Base-by-base conservation (phyloP, 2,888 invertebrate species). In the Pollenia amentaria region DNA sequence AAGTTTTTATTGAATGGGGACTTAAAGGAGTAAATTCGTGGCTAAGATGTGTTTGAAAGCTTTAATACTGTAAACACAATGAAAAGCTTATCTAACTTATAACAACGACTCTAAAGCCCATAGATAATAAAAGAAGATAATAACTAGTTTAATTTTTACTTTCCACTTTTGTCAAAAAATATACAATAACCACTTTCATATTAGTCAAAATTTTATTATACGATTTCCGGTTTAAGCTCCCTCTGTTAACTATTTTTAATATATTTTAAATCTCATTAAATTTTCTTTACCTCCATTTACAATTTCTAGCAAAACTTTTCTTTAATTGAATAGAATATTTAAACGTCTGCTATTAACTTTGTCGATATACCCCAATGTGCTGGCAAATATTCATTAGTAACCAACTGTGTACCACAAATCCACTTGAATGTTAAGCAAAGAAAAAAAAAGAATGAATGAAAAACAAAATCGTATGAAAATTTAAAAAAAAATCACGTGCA, bases 341-440 rank as follows among this genome's bases (percentile, higher is more conserved):
- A 67, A 60, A 72, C 51, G 70, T n/a, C 53, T 73, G 75, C 14
- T 16, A 48, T 57, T 65, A 44, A 42, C 14, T 29, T 12, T 21
- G 21, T 11, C 11, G 1, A 16, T 46, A 14, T 46, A 1, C 21
- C 53, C 38, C 60, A 40, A 40, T 62, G 46, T 55, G 53, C 57
- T 46, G 69, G 55, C 29, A 79, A 38, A 69, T 75, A 64, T 84
- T 79, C 62, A 79, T 79, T 79, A 79, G 75, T 16, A 69, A 40
- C 84, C 69, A 79, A 79, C 84, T 84, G 84, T 80, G 79, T 62
- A 70, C 57, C 55, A 64, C 75, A 79, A 75, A 84, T 76, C 70
- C 55, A 76, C 79, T 80, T 80, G 42, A 70, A 62, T 62, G 12
- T 69, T 62, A 29, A 67, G 18, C 14, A 55, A 62, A 42, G 18